Base-by-base conservation (phyloP, 2,797 vertebrate species). In the Pseudochirops corinnae region DNA sequence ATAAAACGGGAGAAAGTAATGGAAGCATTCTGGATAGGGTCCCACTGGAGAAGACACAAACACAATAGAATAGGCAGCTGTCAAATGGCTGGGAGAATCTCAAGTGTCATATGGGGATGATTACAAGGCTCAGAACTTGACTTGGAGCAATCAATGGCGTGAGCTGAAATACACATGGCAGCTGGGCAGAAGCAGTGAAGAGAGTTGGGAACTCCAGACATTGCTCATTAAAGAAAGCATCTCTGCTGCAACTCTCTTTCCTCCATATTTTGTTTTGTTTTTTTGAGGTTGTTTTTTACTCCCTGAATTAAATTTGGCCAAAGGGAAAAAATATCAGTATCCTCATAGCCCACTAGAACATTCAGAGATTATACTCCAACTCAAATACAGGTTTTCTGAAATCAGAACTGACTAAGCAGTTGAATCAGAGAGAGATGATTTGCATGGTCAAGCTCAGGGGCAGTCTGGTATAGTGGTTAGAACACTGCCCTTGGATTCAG, bases 21-120 rank as follows among this genome's bases (percentile, higher is more conserved):
- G 74, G 74, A 46, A 87, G 7, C 74, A 87, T 87, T 87, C 74
- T 87, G 74, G 74, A 82, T 46, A 82, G 21, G 74, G 74, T 82
- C n/a, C 74, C 74, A 82, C 74, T 82, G 74, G 67, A 82, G 74
- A 87, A 87, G 74, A 87, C 39, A 87, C 39, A 87, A 87, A 87
- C 74, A 87, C 74, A 87, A 87, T 4, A 82, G n/a, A 87, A 87
- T 11, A 87, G 39, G 74, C 39, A 87, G 74, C 74, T 87, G 74
- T 87, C 74, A 87, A 26, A 46, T 26, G 39, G 39, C 39, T 87
- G 74, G 39, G n/a, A 87, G 39, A 46, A 87, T 87, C 74, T 10
- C 18, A 87, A 46, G 74, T 87, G 74, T 46, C 74, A 46, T 2
- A 87, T 87, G 74, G 74, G 39, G 39, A 87, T 87, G 74, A 26